A percentile compares a stretch with the other conserved stretches of the same genome.
These are phyloP conservation scores for Bos indicus DNA, from an alignment of 2,113 vertebrate species.

Conservation along the genomic window DNA sequence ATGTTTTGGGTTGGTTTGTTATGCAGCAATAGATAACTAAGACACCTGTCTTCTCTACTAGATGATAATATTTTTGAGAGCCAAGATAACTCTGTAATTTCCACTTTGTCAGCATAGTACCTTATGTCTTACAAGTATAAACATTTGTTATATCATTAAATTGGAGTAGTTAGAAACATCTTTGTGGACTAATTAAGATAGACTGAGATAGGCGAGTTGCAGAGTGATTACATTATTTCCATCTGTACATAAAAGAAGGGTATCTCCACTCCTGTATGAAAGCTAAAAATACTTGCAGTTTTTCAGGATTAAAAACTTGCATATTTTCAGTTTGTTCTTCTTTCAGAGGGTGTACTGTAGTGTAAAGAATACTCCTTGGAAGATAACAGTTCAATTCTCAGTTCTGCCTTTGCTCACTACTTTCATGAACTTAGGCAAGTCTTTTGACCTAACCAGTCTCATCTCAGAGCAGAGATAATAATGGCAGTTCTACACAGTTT, in stretches of 20 bases:
- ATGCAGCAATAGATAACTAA: not conserved
- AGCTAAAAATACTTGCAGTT: constrained; percentile 14
- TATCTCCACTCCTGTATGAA: not conserved
- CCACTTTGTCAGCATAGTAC: not conserved
- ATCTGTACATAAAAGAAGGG: not conserved
- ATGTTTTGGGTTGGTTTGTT: not conserved
- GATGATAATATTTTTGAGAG: constrained; percentile 12
- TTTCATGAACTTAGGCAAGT: constrained; percentile 1
- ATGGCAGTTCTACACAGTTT: not conserved
- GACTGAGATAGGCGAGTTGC: not conserved
- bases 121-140: not conserved
- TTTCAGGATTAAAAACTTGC: not conserved
- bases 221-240: not conserved
- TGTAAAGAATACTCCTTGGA: not conserved
- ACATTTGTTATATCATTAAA: not conserved
- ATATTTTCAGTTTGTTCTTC: not conserved
- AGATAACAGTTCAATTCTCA: not conserved
- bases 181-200: not conserved
- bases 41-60: not conserved
- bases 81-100: not conserved
- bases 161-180: not conserved
- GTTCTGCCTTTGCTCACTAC: not conserved
- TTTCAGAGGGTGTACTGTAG: not conserved
- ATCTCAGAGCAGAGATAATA: not conserved
- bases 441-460: not conserved